phyloP scores from a whole-genome alignment of 2,113 vertebrate genomes.

The Malurus melanocephalus region DNA sequence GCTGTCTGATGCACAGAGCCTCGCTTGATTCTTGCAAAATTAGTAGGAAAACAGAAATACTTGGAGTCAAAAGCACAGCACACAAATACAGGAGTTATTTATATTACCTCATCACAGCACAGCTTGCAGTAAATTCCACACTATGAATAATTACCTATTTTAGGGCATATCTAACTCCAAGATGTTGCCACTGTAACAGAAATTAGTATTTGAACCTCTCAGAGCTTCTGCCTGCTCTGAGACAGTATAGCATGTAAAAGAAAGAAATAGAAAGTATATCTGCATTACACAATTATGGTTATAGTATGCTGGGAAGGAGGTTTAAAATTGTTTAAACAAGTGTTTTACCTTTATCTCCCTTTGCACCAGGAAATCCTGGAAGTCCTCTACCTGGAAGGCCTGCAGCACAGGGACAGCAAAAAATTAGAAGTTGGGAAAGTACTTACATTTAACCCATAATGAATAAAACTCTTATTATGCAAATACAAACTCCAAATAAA shows the following conservation, averaged over 20 bases:
- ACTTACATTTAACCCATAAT: neutral
- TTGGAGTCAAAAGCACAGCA: slow-evolving; percentile 43
- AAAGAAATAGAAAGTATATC: neutral
- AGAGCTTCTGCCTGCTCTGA: neutral
- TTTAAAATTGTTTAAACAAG: neutral
- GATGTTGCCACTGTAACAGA: slow-evolving; percentile 34
- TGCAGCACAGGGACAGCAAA: slow-evolving; percentile 42
- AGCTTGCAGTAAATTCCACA: slow-evolving; percentile 16
- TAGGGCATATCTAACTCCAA: slow-evolving; percentile 35
- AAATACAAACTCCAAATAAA: slow-evolving; percentile 1
- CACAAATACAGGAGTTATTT: slow-evolving; percentile 40
- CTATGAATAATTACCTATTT: slow-evolving; percentile 55
- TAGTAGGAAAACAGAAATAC: slow-evolving; percentile 46
- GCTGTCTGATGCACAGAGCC: neutral
- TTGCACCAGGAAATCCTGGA: slow-evolving; percentile 76
- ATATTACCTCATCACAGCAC: slow-evolving; percentile 43
- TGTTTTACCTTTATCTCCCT: slow-evolving; percentile 85
- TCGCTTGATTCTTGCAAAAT: slow-evolving; percentile 23
- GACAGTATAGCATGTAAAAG: neutral
- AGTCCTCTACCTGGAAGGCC: slow-evolving; percentile 84
- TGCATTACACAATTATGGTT: neutral
- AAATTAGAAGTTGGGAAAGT: neutral
- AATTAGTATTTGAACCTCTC: slow-evolving; percentile 3
- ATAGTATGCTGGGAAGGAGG: neutral
- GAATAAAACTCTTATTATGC: neutral